Percentiles rank a stretch among this genome's conserved stretches.
phyloP scores from a whole-genome alignment of 2,888 invertebrate genomes.

The Fissipunctia ypsillon region DNA sequence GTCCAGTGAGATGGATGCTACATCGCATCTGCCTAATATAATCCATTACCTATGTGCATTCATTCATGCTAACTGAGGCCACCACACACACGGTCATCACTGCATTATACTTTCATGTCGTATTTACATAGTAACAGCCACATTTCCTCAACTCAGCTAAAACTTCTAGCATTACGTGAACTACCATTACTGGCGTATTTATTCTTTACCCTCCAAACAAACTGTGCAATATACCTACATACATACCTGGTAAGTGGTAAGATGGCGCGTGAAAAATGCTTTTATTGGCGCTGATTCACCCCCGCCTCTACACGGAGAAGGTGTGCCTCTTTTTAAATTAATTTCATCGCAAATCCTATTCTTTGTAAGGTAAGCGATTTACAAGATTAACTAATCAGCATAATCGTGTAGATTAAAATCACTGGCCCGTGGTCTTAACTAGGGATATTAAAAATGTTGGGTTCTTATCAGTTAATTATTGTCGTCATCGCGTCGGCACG shows the following conservation, averaged over 20 bases:
- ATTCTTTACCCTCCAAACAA: constrained; percentile 19
- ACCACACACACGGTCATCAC: neutral
- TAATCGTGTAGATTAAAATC: constrained; percentile 55
- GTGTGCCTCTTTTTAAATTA: constrained; percentile 66
- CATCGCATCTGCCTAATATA: neutral
- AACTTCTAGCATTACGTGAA: constrained; percentile 30
- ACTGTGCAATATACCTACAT: constrained; percentile 39
- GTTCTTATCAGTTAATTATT: constrained; percentile 26
- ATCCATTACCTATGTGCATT: constrained; percentile 18
- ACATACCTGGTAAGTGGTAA: constrained; percentile 41
- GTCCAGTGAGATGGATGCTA: neutral
- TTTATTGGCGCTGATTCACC: constrained; percentile 53
- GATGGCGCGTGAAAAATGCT: constrained; percentile 64
- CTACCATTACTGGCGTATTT: constrained; percentile 18
- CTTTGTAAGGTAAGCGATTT: constrained; percentile 54
- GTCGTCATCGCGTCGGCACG: neutral
- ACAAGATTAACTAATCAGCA: constrained; percentile 61
- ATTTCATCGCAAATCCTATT: constrained; percentile 54
- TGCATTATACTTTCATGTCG: constrained; percentile 20
- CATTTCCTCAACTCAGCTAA: constrained; percentile 5
- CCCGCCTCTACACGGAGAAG: constrained; percentile 63
- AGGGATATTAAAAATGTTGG: constrained; percentile 20
- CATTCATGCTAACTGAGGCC: neutral
- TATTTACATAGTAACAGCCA: constrained; percentile 27
- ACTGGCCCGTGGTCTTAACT: constrained; percentile 20